Base-by-base conservation (phyloP, 1,140 invertebrate species). In the Drosophila nikananu region DNA sequence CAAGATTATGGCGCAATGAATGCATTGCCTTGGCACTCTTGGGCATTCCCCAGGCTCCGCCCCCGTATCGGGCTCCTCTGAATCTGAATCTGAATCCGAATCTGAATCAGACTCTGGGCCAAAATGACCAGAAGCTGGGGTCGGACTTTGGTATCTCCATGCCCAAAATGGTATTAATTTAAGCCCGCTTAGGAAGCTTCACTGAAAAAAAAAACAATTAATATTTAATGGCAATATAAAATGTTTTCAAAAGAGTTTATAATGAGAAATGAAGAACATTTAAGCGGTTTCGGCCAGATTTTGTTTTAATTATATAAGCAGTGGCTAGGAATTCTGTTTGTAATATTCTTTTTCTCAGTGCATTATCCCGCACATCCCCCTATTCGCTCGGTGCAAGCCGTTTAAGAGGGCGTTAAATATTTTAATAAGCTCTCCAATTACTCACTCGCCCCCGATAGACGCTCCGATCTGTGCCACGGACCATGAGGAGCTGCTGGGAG, bases 401-500 rank as follows among this genome's bases (percentile, higher is more conserved):
- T 54, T 61, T 70, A 55, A 72, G 60, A 39, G 64, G 48, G 58
- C 70, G 73, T 87, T 83, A 68, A 83, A 80, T 83, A 80, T 83
- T 77, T 84, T 62, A 87, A 80, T 84, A 74, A 74, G 72, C 61
- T 65, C 42, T 81, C 80, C 83, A 81, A 90, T 89, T 87, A 79
- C 77, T 78, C 87, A 81, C 68, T 68, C 58, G 48, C 10, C 74
- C 30, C 62, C 42, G 62, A 48, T 66, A 98, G 97, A 96, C 93
- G 95, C 96, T 32, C 97, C 97, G 55, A 95, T 97, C n/a, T 98
- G 97, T 93, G 95, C 95, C 65, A 95, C 95, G 80, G 95, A 95
- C 49, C 95, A 95, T 74, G 97, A 97, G 89, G 96, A 96, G 91
- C 94, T 97, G 7, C 95, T 96, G 63, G 97, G 97, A 3, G 97